These are phyloP conservation scores for Piscicola geometra DNA, from an alignment of 2,888 invertebrate species.

Conservation along the genomic window DNA sequence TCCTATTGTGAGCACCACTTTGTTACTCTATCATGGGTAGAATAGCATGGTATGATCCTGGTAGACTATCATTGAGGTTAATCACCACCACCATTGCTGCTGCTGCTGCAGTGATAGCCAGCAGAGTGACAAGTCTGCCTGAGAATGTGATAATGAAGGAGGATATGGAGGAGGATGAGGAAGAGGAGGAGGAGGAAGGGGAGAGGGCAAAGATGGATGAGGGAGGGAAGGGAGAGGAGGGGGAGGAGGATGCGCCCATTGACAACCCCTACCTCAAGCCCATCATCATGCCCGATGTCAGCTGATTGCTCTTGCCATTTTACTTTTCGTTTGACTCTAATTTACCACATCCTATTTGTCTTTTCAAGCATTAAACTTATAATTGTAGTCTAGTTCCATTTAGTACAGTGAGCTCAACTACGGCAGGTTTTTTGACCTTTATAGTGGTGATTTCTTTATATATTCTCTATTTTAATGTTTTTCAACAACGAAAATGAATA, in stretches of 20 bases:
- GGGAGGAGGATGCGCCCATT: slow-evolving; percentile 44
- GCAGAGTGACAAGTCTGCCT: slow-evolving; percentile 86
- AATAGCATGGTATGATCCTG: too few species aligned
- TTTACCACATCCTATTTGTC: too few species aligned
- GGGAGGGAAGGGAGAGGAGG: slow-evolving; percentile 19
- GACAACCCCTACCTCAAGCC: slow-evolving; percentile 71
- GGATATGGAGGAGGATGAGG: slow-evolving; percentile 36
- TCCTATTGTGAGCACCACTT: too few species aligned
- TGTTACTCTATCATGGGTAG: too few species aligned
- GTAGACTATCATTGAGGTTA: too few species aligned
- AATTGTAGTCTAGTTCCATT: too few species aligned
- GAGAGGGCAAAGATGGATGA: slow-evolving; percentile 3
- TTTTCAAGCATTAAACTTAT: too few species aligned
- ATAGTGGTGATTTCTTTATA: too few species aligned
- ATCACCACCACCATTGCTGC: too few species aligned
- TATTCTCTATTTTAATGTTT: not conserved
- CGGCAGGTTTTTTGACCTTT: too few species aligned
- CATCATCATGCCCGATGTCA: slow-evolving; percentile 55
- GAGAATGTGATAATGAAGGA: slow-evolving; percentile 67
- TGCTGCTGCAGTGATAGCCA: slow-evolving; percentile 79
- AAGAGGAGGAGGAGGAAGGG: not conserved
- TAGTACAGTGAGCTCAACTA: too few species aligned
- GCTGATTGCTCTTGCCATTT: not conserved
- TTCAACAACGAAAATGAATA: not conserved
- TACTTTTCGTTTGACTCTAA: too few species aligned